Conservation (phyloP, 2,113 vertebrate species). For the Chamaetylas fuelleborni region DNA sequence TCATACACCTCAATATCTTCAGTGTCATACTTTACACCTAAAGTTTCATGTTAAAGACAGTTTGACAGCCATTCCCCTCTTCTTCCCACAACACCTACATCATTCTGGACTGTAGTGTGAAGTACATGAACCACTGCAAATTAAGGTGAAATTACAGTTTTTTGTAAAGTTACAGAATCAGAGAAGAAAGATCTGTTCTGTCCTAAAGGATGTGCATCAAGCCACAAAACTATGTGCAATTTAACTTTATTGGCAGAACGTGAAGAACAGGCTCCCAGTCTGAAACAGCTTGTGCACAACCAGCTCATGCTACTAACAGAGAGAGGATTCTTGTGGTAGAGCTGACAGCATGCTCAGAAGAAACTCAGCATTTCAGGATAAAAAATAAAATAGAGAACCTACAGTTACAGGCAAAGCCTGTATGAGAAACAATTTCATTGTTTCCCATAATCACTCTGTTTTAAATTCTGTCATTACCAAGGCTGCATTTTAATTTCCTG, state of each 20-base stretch:
- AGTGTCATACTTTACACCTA: conserved; percentile 9
- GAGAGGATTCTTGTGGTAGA: not conserved
- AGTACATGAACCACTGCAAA: conserved; percentile 16
- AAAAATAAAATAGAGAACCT: not conserved
- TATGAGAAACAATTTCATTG: not conserved
- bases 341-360: not conserved
- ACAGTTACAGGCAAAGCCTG: not conserved
- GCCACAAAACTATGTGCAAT: not conserved
- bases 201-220: not conserved
- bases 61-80: not conserved
- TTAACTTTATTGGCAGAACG: not conserved
- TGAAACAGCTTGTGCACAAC: not conserved
- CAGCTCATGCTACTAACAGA: not conserved
- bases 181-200: not conserved
- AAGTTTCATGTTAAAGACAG: conserved; percentile 4
- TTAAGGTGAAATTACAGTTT: not conserved
- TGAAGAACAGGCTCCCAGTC: not conserved
- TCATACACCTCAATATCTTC: conserved; percentile 16
- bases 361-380: not conserved
- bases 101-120: not conserved
- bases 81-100: not conserved
- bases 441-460: not conserved
- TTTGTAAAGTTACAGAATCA: not conserved
- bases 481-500: not conserved
- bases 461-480: not conserved